Base-by-base conservation (phyloP, 2,113 vertebrate species). In the Dipodomys ordii region DNA sequence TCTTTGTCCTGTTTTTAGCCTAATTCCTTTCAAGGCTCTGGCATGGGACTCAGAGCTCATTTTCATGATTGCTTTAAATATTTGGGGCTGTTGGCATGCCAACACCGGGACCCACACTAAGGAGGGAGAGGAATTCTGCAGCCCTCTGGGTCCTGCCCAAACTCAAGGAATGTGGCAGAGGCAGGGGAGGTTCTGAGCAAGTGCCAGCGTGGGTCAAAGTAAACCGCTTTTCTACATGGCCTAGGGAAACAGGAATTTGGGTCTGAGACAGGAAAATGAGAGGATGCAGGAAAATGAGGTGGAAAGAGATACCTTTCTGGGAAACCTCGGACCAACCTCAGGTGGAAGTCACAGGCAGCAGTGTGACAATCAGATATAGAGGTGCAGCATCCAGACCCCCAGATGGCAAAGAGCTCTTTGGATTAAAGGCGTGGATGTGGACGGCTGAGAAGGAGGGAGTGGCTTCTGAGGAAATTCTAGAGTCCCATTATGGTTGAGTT, bases 41-140 rank as follows among this genome's bases (percentile, higher is more conserved):
- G 97, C 96, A 88, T 96, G 94, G 94, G 90, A 73, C 85, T 93
- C 88, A 88, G 96, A 96, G 83, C 96, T 97, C 96, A 95, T 95
- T 97, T 96, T 97, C 94, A 96, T 95, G 97, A 97, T 97, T 96
- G 93, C 96, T 97, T 97, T 97, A 97, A 97, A 97, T 97, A 97
- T 97, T 97, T 97, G 96, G 96, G 88, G 80, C 97, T 97, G 97
- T 97, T 96, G 97, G 97, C 96, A 97, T 97, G 97, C 96, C 97
- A 95, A 97, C 97, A 96, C 7, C 10, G 90, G 88, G 95, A 95
- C 96, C 93, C 97, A 96, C 62, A 32, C 96, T 96, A 96, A 95
- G 96, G 92, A 96, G 90, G 85, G 95, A 93, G 93, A 97, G 87
- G 95, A 95, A 97, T 97, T 94, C 95, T 96, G 87, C 16, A 72